Evolutionary conservation across 2,888 invertebrate species (phyloP).

Genomic region (Sinhomidia bicolor): DNA sequence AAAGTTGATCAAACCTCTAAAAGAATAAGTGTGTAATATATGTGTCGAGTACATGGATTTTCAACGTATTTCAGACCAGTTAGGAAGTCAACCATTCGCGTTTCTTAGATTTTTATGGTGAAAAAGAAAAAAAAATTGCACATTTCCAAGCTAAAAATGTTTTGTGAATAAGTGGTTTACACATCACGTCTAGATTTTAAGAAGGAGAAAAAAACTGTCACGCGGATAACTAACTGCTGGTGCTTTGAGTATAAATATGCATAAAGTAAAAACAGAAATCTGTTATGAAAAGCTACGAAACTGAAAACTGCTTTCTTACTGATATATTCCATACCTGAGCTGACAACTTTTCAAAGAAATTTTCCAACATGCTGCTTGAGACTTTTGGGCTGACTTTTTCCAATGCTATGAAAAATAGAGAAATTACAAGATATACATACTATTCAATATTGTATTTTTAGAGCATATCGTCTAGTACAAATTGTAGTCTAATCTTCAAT

Average conservation of each 20-base stretch:
- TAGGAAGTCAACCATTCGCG: slow-evolving; percentile 46
- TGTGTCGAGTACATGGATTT: slow-evolving; percentile 2
- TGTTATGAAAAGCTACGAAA: slow-evolving; percentile 1
- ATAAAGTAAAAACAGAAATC: not conserved
- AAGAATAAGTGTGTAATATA: slow-evolving; percentile 2
- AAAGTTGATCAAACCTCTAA: slow-evolving; percentile 17
- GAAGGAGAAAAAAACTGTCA: slow-evolving; percentile 36
- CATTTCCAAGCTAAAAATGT: slow-evolving; percentile 37
- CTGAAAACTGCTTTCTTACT: not conserved
- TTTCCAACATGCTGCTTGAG: slow-evolving; percentile 40
- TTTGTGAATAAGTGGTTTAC: not conserved
- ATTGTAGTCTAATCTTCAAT: not conserved
- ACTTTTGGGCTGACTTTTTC: slow-evolving; percentile 58
- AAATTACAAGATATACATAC: slow-evolving; percentile 3
- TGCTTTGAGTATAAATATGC: not conserved
- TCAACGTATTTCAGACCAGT: slow-evolving; percentile 3
- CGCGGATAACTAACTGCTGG: slow-evolving; percentile 48
- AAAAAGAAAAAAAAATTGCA: slow-evolving; percentile 45
- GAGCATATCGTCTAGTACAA: not conserved
- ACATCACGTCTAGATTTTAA: not conserved
- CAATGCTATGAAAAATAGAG: slow-evolving; percentile 50
- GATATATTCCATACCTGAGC: slow-evolving; percentile 70
- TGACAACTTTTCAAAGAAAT: slow-evolving; percentile 63
- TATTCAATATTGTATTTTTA: not conserved
- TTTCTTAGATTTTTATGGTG: slow-evolving; percentile 31